Percentiles rank a stretch among this genome's conserved stretches.
phyloP scores from a whole-genome alignment of 2,888 invertebrate genomes.

The Eubasilissa splendida region DNA sequence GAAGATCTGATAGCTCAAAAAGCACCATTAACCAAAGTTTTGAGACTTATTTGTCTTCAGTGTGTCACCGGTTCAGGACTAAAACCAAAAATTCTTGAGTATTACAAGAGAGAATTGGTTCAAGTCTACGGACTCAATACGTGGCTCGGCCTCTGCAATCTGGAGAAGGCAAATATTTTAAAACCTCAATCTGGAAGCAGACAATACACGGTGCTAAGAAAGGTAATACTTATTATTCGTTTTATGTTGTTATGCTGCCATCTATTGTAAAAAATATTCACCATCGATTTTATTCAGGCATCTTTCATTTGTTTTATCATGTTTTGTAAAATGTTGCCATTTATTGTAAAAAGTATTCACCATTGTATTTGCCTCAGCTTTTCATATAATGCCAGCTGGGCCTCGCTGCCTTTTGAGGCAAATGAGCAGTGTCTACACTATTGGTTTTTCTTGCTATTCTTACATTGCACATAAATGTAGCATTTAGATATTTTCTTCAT shows the following conservation, averaged over 20 bases:
- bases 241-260: neutral
- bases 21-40: slow-evolving; percentile 85
- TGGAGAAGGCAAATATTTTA: slow-evolving; percentile 90
- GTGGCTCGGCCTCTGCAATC: slow-evolving; percentile 85
- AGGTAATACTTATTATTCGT: slow-evolving; percentile 66
- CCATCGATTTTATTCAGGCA: too few relatives aligned
- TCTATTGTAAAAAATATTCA: neutral
- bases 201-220: slow-evolving; percentile 83
- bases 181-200: slow-evolving; percentile 81
- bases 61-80: slow-evolving; percentile 94
- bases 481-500: too few relatives aligned
- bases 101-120: slow-evolving; percentile 75
- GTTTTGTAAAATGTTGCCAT: too few relatives aligned
- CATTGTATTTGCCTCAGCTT: too few relatives aligned
- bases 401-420: too few relatives aligned
- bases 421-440: too few relatives aligned
- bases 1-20: slow-evolving; percentile 93
- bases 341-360: too few relatives aligned
- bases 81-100: slow-evolving; percentile 87
- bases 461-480: too few relatives aligned
- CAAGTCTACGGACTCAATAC: slow-evolving; percentile 91
- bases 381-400: too few relatives aligned
- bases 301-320: too few relatives aligned
- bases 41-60: slow-evolving; percentile 94
- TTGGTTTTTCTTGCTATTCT: too few relatives aligned